Percentiles rank a stretch among this genome's conserved stretches.
Evolutionary conservation across 2,113 vertebrate species (phyloP).

Genomic region (Steatornis caripensis): DNA sequence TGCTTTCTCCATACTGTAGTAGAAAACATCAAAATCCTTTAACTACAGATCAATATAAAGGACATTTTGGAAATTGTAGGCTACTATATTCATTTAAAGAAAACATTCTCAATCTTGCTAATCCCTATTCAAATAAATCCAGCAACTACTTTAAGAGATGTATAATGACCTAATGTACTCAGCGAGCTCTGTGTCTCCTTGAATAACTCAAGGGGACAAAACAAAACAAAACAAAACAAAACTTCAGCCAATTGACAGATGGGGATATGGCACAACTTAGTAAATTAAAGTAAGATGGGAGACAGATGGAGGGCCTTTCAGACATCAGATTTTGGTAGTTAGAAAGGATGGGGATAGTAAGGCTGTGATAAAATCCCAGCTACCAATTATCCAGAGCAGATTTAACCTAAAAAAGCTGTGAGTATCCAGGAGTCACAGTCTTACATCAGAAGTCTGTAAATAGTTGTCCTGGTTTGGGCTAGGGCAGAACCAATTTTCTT

Average conservation of each 20-base stretch:
- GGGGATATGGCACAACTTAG: neutral
- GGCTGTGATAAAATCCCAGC: neutral
- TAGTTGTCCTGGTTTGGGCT: too few relatives aligned
- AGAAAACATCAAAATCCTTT: neutral
- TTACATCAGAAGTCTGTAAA: neutral
- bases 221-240: neutral
- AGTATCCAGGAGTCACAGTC: neutral
- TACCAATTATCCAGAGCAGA: neutral
- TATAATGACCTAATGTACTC: constrained; percentile 5
- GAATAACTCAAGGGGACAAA: constrained; percentile 21
- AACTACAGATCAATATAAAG: constrained; percentile 25
- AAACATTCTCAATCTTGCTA: constrained; percentile 22
- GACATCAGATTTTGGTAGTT: constrained; percentile 1
- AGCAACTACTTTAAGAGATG: neutral
- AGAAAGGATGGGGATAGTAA: neutral
- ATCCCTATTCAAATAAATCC: constrained; percentile 35
- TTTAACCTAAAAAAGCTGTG: neutral
- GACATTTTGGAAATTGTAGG: neutral
- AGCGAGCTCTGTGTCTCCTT: neutral
- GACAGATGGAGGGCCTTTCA: neutral
- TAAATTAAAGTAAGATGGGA: neutral
- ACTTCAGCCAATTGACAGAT: constrained; percentile 4
- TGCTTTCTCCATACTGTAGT: neutral
- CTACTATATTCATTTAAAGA: neutral
- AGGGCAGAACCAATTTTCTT: too few relatives aligned